Base-by-base conservation (phyloP, 2,797 vertebrate species). In the Oreochromis mossambicus region DNA sequence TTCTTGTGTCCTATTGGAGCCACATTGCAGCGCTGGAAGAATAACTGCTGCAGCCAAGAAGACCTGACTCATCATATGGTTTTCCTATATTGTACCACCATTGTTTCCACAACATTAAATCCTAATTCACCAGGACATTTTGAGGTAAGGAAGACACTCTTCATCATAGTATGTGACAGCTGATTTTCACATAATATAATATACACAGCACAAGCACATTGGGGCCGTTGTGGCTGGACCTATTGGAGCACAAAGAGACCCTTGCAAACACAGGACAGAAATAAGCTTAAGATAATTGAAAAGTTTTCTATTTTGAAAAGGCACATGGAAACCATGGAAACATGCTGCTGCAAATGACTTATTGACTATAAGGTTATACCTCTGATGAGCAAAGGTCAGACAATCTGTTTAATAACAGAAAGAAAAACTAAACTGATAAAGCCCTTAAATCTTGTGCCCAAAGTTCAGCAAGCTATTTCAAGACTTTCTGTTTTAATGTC, bases 101-200 rank as follows among this genome's bases (percentile, higher is more conserved):
- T 91, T 91, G 85, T 92, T 94, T 94, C 91, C 93, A 93, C 88
- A 21, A 92, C 91, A 92, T 92, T 92, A 91, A 94, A 92, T 70
- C 54, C 86, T 86, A 93, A 92, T 94, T 90, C 87, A 90, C 46
- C 87, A 82, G 63, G 86, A 90, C 84, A 66, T 58, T 82, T 83
- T 82, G 86, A 85, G 77, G 66, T 34, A 82, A 84, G 51, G 50
- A 86, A 80, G 56, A 19, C 51, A 66, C 81, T 87, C 51, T 66
- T 84, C 88, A 85, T 90, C 79, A 43, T 56, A 43, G 2, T 46
- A 79, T 83, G 46, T 83, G 78, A 86, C 86, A 75, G 85, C 83
- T 82, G 79, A 50, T 81, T 88, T 86, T 87, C 86, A 75, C 86
- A 90, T 91, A 79, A 91, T 77, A 56, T 55, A 55, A 66, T 78